These are phyloP conservation scores for Pseudorhombus dupliciocellatus DNA, from an alignment of 2,113 vertebrate species.

Conservation along the genomic window DNA sequence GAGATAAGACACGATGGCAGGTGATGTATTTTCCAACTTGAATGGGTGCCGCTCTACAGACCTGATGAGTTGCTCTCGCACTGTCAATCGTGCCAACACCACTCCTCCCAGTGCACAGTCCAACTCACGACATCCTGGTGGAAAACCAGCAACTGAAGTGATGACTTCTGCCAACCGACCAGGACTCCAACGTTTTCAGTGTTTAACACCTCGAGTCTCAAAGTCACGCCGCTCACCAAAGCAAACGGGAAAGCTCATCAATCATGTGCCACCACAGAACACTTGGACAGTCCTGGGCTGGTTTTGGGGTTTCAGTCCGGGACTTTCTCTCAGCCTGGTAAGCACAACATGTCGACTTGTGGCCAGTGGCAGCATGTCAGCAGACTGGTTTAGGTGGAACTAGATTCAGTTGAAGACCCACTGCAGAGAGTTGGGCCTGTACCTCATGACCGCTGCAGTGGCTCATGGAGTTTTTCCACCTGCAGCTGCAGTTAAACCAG, in stretches of 20 bases:
- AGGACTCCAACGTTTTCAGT: not conserved
- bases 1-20: conserved; percentile 24
- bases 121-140: conserved; percentile 16
- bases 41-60: conserved; percentile 11
- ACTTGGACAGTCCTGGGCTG: not conserved
- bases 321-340: not conserved
- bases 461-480: not conserved
- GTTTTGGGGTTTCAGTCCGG: conserved; percentile 10
- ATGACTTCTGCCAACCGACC: not conserved
- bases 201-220: not conserved
- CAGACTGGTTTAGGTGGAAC: conserved; percentile 1
- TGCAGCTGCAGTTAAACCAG: not conserved
- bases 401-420: not conserved
- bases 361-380: not conserved
- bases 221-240: not conserved
- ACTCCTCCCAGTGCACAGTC: conserved; percentile 8
- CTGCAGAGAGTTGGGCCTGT: not conserved
- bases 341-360: conserved; percentile 8
- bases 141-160: not conserved
- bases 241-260: conserved; percentile 1
- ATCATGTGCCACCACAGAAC: conserved; percentile 11
- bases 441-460: not conserved
- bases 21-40: conserved; percentile 16
- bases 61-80: not conserved
- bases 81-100: not conserved